Base-by-base conservation (phyloP, 1,140 invertebrate species). In the Cepaea nemoralis region DNA sequence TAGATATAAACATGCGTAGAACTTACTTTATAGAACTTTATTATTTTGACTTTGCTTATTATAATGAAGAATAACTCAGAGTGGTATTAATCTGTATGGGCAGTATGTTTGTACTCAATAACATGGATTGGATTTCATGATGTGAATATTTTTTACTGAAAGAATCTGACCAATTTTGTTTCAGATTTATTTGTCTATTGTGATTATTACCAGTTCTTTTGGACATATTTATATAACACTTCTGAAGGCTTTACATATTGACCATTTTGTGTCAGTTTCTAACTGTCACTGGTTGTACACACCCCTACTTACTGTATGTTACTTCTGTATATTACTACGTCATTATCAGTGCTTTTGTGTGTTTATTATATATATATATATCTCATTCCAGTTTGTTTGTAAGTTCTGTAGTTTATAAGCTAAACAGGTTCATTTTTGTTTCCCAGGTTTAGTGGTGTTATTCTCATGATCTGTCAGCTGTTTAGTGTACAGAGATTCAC, bases 241-340 rank as follows among this genome's bases (percentile, higher is more conserved):
- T 63, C 59, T 31, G n/a, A 31, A 31, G 59, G 59, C 59, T 63
- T 63, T 63, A 63, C 59, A 31, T 63, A 63, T 31, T 63, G 59
- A 63, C 3, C 27, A 1, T 31, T 31, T 55, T 55, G 24, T 55
- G 50, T 55, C 50, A n/a, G 50, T 63, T 31, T 22, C 50, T 55
- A 19, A 63, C 27, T 10, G 27, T 27, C 8, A 31, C 10, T 16
- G 27, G 59, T 63, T 63, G 22, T 55, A 55, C 22, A 63, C n/a
- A 63, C 50, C n/a, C 8, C 50, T 55, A 55, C 50, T 8, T 55
- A 55, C 19, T 14, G 8, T 55, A 63, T 31, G 59, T 63, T n/a
- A 31, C 33, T 63, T 6, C 27, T 16, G 22, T 55, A n/a, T 22
- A 55, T 12, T 55, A 22, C 24, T 55, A 55, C n/a, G 50, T 55